Conservation (phyloP, 1,140 invertebrate species). For the Fopius arisanus region DNA sequence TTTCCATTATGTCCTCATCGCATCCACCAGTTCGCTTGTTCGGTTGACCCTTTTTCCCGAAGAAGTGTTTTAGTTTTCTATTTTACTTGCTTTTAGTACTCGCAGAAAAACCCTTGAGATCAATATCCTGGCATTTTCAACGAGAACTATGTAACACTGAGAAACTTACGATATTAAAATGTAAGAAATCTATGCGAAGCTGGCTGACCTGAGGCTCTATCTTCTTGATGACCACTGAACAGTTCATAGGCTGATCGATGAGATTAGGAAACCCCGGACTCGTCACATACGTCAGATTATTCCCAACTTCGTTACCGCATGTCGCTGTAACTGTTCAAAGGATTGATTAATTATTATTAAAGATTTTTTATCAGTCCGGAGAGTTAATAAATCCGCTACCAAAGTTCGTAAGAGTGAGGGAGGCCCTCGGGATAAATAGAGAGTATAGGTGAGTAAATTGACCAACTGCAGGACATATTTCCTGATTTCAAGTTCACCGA, state of each 20-base stretch:
- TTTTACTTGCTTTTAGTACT: slow-evolving; percentile 8
- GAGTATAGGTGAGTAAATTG: background rate
- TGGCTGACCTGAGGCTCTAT: slow-evolving; percentile 79
- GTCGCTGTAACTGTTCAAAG: slow-evolving; percentile 72
- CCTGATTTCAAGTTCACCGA: background rate
- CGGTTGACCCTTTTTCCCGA: slow-evolving; percentile 72
- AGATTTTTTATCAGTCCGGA: background rate
- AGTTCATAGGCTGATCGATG: slow-evolving; percentile 71
- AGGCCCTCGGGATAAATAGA: slow-evolving; percentile 3
- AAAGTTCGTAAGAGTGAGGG: slow-evolving; percentile 32
- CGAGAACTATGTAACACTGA: too few relatives aligned
- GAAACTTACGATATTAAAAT: slow-evolving; percentile 78
- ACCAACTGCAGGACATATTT: background rate
- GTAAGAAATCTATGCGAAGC: slow-evolving; percentile 79
- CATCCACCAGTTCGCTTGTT: slow-evolving; percentile 80
- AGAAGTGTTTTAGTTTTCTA: background rate
- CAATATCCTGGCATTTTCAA: background rate
- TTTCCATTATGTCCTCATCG: slow-evolving; percentile 75
- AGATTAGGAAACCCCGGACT: slow-evolving; percentile 83
- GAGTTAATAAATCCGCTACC: background rate
- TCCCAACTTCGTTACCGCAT: slow-evolving; percentile 77
- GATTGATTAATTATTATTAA: background rate
- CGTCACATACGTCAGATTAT: slow-evolving; percentile 86
- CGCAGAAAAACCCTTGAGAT: background rate
- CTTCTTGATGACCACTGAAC: slow-evolving; percentile 74